These are phyloP conservation scores for Meghimatium bilineatum DNA, from an alignment of 2,888 invertebrate genomes.

Conservation along the genomic window DNA sequence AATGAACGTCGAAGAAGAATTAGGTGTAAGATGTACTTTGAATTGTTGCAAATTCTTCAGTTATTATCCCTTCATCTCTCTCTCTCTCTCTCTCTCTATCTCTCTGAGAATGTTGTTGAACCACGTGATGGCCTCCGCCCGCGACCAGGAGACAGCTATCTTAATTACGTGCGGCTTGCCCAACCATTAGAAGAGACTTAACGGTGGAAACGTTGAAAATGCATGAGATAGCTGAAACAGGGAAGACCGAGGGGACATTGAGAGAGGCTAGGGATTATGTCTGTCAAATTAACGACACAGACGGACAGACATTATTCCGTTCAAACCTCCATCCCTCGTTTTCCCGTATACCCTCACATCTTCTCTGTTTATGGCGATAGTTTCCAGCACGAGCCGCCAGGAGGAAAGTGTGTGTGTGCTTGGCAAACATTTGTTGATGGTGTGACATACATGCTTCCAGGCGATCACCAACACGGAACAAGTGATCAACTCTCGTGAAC, in stretches of 20 bases:
- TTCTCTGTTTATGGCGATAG: background rate
- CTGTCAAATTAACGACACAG: slow-evolving; percentile 40
- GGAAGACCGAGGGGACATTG: background rate
- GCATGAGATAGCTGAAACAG: slow-evolving; percentile 27
- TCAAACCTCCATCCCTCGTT: background rate
- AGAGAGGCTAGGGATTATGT: slow-evolving; percentile 19
- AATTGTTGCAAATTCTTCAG: background rate
- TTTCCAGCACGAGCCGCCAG: background rate
- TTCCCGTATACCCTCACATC: background rate
- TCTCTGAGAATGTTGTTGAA: background rate
- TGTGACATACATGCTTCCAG: too few species aligned
- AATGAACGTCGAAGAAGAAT: too few species aligned
- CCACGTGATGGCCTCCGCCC: background rate
- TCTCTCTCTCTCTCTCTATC: background rate
- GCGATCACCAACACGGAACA: too few species aligned
- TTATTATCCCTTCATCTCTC: too few species aligned
- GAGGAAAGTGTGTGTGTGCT: too few species aligned
- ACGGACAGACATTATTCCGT: slow-evolving; percentile 22
- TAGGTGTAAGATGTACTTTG: background rate
- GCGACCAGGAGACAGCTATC: slow-evolving; percentile 35
- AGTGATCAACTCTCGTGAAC: too few species aligned
- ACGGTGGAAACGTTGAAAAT: slow-evolving; percentile 37
- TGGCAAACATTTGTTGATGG: too few species aligned
- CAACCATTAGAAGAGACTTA: slow-evolving; percentile 42
- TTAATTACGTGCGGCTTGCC: slow-evolving; percentile 41